Base-by-base conservation (phyloP, 2,113 vertebrate species). In the Aptenodytes patagonicus region DNA sequence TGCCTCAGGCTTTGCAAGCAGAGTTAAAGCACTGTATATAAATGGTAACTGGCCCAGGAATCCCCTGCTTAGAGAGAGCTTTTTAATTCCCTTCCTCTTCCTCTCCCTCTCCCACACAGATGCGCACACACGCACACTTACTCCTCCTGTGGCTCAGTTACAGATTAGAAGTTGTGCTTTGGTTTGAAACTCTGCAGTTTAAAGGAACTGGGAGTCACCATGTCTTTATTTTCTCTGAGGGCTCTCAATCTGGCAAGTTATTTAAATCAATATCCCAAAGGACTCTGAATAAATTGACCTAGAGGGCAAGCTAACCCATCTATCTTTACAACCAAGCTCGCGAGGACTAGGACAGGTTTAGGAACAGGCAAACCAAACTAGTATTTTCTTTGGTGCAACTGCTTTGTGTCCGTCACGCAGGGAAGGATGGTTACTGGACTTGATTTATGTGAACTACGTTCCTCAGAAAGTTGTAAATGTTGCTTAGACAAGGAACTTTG, bases 111-210 rank as follows among this genome's bases (percentile, higher is more conserved):
- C 31, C 28, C 70, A 44, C 47, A 20, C 24, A 20, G 28, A 47
- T 4, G 1, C 3, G 2, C 24, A 20, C 3, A 14, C 36, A 42
- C 2, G 2, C 31, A 72, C 21, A 8, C 1, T 47, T 51, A 81
- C 32, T 68, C 18, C 32, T 93, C 65, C 90, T 20, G 34, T 20
- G 32, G 58, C 80, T 77, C 34, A 60, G 20, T n/a, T 55, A n/a
- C 29, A 46, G 25, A 38, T 18, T 10, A 24, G 24, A 55, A 65
- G 13, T 26, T 0, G 10, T 11, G 6, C 40, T 84, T 84, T 20
- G 44, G 71, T 82, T 60, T 10, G 7, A 82, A 91, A 69, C 34
- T 47, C 54, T 32, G 25, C 51, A 25, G 36, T 83, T 88, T 77
- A 47, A 90, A 77, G 70, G 44, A 85, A 58, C 66, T 17, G 34